Base-by-base conservation (phyloP, 2,888 invertebrate species). In the Ommatoiulus sabulosus region DNA sequence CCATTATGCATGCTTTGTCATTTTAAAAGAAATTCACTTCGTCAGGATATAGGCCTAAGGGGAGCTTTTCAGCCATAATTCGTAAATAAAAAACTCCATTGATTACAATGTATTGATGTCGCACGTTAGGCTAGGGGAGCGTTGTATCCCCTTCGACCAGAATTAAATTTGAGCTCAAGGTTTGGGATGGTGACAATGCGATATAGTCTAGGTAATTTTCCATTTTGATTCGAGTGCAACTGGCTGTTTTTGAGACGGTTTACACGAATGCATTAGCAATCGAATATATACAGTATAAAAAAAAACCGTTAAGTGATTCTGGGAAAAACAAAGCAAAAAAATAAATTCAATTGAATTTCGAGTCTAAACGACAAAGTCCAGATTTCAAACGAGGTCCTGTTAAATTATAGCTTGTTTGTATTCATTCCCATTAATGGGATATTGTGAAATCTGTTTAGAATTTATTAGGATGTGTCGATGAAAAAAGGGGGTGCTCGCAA, bases 101-200 rank as follows among this genome's bases (percentile, higher is more conserved):
- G 80, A 80, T 80, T 80, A 80, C 80, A 80, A 80, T 80, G 80
- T 43, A 80, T 80, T 43, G 80, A 35, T 80, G 80, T 80, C 80
- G 35, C 80, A 24, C 35, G 80, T 35, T 15, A 12, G 15, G 10
- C 12, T 35, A 80, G 80, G 80, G 80, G 80, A 15, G 80, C 80
- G 80, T 35, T 80, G 35, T 35, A 35, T 80, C 8, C 35, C 35
- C 24, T 72, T 10, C 72, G 24, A 8, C 3, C 35, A 80, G 80
- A 80, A 35, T 80, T 80, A 80, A 80, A 12, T 80, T 80, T 80
- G 35, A 80, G 80, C 80, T 80, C 80, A 80, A 80, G 80, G 80
- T 80, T 80, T 35, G 10, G 12, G 35, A 80, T 35, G 35, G 35
- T 80, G 80, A 80, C 80, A 80, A 80, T 80, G 35, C 35, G n/a